Conservation (phyloP, 2,888 invertebrate species). For the Spilarctia lutea region DNA sequence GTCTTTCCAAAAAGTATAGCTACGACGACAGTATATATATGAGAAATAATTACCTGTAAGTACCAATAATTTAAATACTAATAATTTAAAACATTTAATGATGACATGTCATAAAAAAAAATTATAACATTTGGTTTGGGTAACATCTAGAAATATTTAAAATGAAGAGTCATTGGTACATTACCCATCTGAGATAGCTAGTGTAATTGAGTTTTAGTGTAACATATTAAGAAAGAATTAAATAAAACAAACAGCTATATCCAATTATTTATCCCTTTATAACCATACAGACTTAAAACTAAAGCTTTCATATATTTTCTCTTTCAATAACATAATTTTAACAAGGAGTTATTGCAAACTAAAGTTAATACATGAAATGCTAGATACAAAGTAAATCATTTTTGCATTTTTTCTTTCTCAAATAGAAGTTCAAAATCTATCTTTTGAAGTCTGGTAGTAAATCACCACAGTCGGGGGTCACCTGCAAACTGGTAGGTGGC, state of each 20-base stretch:
- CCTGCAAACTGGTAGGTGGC: too few relatives aligned
- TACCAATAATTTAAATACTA: too few relatives aligned
- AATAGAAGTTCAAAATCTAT: background rate
- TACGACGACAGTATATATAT: too few relatives aligned
- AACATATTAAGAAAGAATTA: background rate
- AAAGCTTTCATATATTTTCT: conserved; percentile 9
- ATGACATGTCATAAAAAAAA: too few relatives aligned
- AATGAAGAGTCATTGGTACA: background rate
- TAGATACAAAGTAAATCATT: conserved; percentile 21
- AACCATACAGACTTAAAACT: conserved; percentile 31
- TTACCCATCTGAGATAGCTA: background rate
- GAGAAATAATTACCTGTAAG: too few relatives aligned
- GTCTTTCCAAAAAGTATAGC: too few relatives aligned
- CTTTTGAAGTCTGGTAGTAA: background rate
- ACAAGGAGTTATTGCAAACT: conserved; percentile 36
- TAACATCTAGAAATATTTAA: background rate
- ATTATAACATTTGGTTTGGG: background rate
- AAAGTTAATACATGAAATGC: conserved; percentile 34
- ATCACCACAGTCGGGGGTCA: too few relatives aligned
- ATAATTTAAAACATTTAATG: too few relatives aligned
- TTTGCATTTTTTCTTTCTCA: background rate
- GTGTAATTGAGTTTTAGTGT: background rate
- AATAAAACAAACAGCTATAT: conserved; percentile 37
- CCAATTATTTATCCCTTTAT: conserved; percentile 32
- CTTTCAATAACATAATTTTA: conserved; percentile 31